Base-by-base conservation (phyloP, 2,113 vertebrate species). In the Vicugna pacos region DNA sequence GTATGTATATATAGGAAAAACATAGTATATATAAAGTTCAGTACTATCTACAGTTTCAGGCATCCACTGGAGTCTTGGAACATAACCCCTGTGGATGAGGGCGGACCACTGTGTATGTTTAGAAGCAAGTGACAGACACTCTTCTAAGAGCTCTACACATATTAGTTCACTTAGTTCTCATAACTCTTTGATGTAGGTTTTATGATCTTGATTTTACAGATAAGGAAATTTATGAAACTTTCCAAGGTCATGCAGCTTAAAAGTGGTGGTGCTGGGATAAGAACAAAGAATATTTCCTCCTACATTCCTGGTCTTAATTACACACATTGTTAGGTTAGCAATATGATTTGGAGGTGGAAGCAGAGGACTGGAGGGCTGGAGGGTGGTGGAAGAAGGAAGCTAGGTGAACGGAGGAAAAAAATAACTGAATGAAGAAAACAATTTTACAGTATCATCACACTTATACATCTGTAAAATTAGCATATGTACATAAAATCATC, bases 151-250 rank as follows among this genome's bases (percentile, higher is more conserved):
- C 42, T 62, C 56, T 22, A 17, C 17, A 46, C 1, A 10, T 15
- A 46, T 35, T 60, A 58, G 15, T 80, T 58, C 26, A 35, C 81
- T 89, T 75, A 80, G 90, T 54, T 69, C 42, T 52, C 22, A 8
- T 26, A 42, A 1, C 11, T 32, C 46, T 93, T 73, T 77, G n/a
- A 92, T 22, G 8, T 12, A 83, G 16, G 24, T 56, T 83, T 84
- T 83, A 91, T n/a, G 20, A 88, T 30, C 46, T 77, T 73, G n/a
- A 69, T 69, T 87, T 87, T 91, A 54, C 8, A 94, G 28, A 87
- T 81, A 35, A 81, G 2, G 26, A 77, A 83, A 62, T 32, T 70
- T 70, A 38, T 50, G 20, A 82, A 62, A 75, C 3, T 32, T 67
- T 30, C 38, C 65, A 85, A 60, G 26, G 7, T 64, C 35, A 91